These are phyloP conservation scores for Hippocampus zosterae DNA, from an alignment of 2,113 vertebrate genomes.

Conservation along the genomic window DNA sequence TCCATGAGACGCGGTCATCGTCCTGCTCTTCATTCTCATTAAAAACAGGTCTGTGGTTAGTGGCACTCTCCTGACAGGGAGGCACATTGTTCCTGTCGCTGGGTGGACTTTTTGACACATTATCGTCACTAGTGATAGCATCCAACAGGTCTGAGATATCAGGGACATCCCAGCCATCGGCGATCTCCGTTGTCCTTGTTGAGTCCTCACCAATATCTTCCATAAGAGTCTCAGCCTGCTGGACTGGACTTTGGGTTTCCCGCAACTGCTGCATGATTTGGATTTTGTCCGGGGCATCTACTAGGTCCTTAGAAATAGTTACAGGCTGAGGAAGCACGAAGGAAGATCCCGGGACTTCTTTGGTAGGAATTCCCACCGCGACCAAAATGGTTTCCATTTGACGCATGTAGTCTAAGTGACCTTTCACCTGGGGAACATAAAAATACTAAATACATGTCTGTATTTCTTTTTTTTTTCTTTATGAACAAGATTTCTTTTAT, in stretches of 20 bases:
- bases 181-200: constrained; percentile 18
- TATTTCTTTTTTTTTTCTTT: background rate
- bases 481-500: background rate
- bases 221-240: background rate
- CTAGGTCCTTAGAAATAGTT: background rate
- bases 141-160: constrained; percentile 74
- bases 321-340: constrained; percentile 33
- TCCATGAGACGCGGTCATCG: constrained; percentile 56
- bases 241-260: constrained; percentile 14
- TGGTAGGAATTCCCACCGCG: constrained; percentile 84
- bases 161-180: constrained; percentile 71
- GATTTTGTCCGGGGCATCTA: constrained; percentile 14
- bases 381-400: constrained; percentile 91
- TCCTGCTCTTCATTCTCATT: constrained; percentile 15
- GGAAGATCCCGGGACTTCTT: constrained; percentile 68
- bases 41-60: background rate
- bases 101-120: constrained; percentile 27
- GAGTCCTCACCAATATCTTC: constrained; percentile 11
- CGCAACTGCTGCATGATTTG: constrained; percentile 13
- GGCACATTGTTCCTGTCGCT: background rate
- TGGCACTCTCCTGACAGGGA: background rate
- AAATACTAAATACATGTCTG: background rate
- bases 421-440: constrained; percentile 77
- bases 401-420: constrained; percentile 96
- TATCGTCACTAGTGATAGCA: constrained; percentile 41